Base-by-base conservation (phyloP, 1,140 invertebrate genomes). In the Brachionus asplanchnoidis region DNA sequence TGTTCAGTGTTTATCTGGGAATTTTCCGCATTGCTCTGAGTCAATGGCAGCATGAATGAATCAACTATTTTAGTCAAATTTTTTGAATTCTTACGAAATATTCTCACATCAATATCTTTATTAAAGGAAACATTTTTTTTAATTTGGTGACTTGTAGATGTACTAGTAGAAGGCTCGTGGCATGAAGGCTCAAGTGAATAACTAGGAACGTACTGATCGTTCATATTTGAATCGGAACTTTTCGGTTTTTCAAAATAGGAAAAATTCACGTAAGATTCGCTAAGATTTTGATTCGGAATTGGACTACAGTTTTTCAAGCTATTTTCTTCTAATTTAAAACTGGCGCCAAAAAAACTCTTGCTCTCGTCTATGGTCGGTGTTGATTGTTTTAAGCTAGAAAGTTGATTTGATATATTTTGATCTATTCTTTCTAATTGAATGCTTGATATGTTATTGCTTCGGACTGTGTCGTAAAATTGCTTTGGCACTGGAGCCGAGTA, bases 31-130 rank as follows among this genome's bases (percentile, higher is more conserved):
- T 46, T 23, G 12, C 17, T n/a, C 32, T 82, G 79, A 44, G 50
- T 23, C 9, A 82, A 82, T 60, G 79, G 79, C 42, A 82, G n/a
- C 79, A 82, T 12, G 26, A 65, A 82, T 2, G 53, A 65, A 40
- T 82, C 79, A 17, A 82, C 79, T 44, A 68, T 44, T 82, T 65
- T 82, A 3, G 79, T 82, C n/a, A 50, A 50, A 65, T 82, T 60
- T 65, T 82, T 82, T 9, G 79, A 82, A 68, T 82, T 82, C 14
- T 82, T 82, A 14, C 79, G 32, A 40, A 65, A 82, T 68, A 82
- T 68, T 42, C 79, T 40, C 32, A 82, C 79, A 82, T 82, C 79
- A 82, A 82, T 82, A 40, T 82, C 79, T 44, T 82, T 82, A 26
- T 82, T 60, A 82, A 82, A 82, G 1, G 79, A 82, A 3, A 82